These are phyloP conservation scores for Holotrichia oblita DNA, from an alignment of 1,140 invertebrate species.

Conservation along the genomic window DNA sequence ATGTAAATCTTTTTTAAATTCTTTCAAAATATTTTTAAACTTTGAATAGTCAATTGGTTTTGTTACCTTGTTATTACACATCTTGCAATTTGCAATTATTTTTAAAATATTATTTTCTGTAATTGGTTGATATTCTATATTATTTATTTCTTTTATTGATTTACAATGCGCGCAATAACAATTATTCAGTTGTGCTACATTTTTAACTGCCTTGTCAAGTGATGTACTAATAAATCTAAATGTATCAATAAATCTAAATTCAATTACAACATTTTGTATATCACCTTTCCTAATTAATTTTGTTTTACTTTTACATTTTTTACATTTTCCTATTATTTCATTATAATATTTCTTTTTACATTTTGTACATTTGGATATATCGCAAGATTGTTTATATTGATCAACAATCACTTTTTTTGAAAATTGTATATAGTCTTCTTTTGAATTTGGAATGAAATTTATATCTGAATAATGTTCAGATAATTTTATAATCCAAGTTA, in stretches of 20 bases:
- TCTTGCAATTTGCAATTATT: too few relatives aligned
- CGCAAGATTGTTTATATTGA: conserved; percentile 10
- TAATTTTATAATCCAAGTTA: conserved; percentile 42
- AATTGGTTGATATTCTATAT: too few relatives aligned
- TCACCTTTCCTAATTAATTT: conserved; percentile 12
- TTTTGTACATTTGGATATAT: neutral
- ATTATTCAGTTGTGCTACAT: too few relatives aligned
- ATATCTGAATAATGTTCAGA: conserved; percentile 40
- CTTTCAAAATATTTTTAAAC: conserved; percentile 42
- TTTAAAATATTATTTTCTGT: too few relatives aligned
- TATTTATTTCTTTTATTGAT: too few relatives aligned
- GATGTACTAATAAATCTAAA: too few relatives aligned
- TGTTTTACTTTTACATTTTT: conserved; percentile 22
- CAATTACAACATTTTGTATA: too few relatives aligned
- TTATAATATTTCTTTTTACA: neutral
- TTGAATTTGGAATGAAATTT: neutral
- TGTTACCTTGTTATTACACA: too few relatives aligned
- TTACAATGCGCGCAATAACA: too few relatives aligned
- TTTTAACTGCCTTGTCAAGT: too few relatives aligned
- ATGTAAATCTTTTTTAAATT: conserved; percentile 43
- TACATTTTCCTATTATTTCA: conserved; percentile 30
- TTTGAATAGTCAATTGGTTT: conserved; percentile 43
- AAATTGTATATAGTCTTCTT: conserved; percentile 20
- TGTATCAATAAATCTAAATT: too few relatives aligned
- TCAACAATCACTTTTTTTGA: conserved; percentile 29